A percentile compares a stretch with the other conserved stretches of the same genome.
These are phyloP conservation scores for Masnerella sp. DNA, from an alignment of 2,888 invertebrate genomes.

Conservation along the genomic window DNA sequence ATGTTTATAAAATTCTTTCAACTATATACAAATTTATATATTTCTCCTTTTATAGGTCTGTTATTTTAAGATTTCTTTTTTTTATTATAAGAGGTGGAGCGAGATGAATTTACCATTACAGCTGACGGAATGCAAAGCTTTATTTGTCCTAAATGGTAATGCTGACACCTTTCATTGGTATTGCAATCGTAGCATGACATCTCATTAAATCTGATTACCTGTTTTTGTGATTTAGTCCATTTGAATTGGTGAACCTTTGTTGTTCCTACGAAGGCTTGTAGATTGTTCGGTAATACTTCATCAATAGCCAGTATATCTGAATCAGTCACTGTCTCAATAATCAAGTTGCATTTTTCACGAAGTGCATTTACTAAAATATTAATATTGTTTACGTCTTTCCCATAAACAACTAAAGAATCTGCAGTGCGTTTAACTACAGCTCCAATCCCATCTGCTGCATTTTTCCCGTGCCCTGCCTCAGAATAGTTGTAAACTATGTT, in stretches of 20 bases:
- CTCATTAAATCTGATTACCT: conserved; percentile 15
- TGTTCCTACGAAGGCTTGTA: conserved; percentile 26
- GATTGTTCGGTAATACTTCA: conserved; percentile 6
- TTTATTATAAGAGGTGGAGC: too few species aligned
- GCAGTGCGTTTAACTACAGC: conserved; percentile 10
- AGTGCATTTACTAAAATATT: too few species aligned
- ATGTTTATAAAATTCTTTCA: too few species aligned
- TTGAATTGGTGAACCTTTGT: conserved; percentile 38
- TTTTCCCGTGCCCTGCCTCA: conserved; percentile 27
- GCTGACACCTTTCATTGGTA: neutral
- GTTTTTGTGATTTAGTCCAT: conserved; percentile 13
- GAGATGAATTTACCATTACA: too few species aligned
- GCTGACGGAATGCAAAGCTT: too few species aligned
- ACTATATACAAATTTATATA: too few species aligned
- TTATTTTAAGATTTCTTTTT: too few species aligned
- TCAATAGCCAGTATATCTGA: conserved; percentile 14
- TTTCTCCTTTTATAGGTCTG: too few species aligned
- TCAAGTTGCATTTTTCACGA: too few species aligned
- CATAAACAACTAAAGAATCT: conserved; percentile 22
- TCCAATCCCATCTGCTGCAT: conserved; percentile 20
- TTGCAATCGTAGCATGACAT: conserved; percentile 15
- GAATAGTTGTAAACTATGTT: conserved; percentile 21
- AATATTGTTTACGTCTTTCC: conserved; percentile 15
- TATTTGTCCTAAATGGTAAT: neutral
- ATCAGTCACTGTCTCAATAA: conserved; percentile 1